These are phyloP conservation scores for Acleris cristana DNA, from an alignment of 2,888 invertebrate genomes.

Conservation along the genomic window DNA sequence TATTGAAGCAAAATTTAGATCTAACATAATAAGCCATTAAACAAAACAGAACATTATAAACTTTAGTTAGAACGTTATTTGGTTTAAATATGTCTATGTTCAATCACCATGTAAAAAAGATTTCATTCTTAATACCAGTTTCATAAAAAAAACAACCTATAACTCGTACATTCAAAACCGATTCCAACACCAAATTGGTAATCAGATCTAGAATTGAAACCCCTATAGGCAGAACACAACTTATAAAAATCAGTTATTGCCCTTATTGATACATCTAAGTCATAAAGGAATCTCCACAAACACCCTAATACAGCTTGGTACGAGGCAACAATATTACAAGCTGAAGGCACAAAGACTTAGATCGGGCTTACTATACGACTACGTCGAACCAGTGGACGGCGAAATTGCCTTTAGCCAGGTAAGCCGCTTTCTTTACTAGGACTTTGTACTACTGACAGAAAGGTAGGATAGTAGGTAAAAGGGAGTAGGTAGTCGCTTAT, in stretches of 20 bases:
- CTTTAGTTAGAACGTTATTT: too few species aligned
- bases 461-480: constrained; percentile 25
- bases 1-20: too few species aligned
- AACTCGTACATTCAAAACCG: too few species aligned
- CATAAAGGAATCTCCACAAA: constrained; percentile 9
- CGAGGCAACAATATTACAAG: constrained; percentile 49
- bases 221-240: too few species aligned
- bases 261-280: not conserved
- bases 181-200: too few species aligned
- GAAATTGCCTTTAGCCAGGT: constrained; percentile 79
- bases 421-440: constrained; percentile 75
- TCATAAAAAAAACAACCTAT: too few species aligned
- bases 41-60: too few species aligned
- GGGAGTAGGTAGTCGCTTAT: constrained; percentile 8
- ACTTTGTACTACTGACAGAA: constrained; percentile 51
- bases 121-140: too few species aligned
- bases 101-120: too few species aligned
- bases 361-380: constrained; percentile 69
- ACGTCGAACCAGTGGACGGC: constrained; percentile 74
- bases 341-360: constrained; percentile 65
- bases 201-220: too few species aligned
- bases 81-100: too few species aligned
- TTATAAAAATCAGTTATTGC: not conserved
- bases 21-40: too few species aligned
- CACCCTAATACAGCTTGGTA: constrained; percentile 12